Evolutionary conservation across 92 coral and sea anemone species (phyloP).

Genomic region (Porites divaricata): DNA sequence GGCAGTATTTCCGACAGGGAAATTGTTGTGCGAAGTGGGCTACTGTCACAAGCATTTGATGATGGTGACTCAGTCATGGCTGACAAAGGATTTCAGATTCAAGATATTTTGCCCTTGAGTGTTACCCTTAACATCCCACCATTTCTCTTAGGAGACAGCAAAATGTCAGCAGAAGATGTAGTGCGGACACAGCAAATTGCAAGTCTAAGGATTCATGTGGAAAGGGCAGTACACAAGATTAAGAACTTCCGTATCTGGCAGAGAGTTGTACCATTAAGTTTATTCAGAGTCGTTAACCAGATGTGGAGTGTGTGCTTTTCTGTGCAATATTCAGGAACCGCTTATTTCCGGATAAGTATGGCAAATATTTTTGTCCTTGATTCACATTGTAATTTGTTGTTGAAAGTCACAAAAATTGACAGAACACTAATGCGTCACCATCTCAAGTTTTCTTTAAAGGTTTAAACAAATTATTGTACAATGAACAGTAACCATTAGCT

Average conservation of each 20-base stretch:
- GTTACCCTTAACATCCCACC: constrained; percentile 63
- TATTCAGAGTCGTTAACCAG: constrained; percentile 41
- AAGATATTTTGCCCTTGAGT: constrained; percentile 61
- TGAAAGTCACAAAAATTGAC: too few species aligned
- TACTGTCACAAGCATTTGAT: constrained; percentile 51
- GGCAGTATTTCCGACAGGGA: constrained; percentile 63
- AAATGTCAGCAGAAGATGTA: constrained; percentile 64
- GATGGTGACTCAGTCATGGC: constrained; percentile 65
- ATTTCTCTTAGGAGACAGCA: constrained; percentile 43
- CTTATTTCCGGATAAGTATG: constrained; percentile 16
- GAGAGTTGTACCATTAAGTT: constrained; percentile 42
- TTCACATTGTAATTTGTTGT: too few species aligned
- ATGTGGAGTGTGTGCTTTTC: constrained; percentile 53
- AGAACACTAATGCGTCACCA: too few species aligned
- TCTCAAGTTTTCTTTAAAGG: too few species aligned
- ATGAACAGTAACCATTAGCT: too few species aligned
- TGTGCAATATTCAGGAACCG: constrained; percentile 45
- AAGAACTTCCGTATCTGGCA: constrained; percentile 45
- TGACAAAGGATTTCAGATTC: constrained; percentile 58
- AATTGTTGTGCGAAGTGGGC: constrained; percentile 62
- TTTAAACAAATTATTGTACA: too few species aligned
- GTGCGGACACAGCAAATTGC: constrained; percentile 41
- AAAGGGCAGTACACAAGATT: constrained; percentile 44
- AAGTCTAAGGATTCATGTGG: constrained; percentile 35
- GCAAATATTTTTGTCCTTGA: too few species aligned